Percentiles rank a stretch among this genome's conserved stretches.
Evolutionary conservation across 2,888 invertebrate genomes (phyloP).

Genomic region (Eueremaeus valkanovi): DNA sequence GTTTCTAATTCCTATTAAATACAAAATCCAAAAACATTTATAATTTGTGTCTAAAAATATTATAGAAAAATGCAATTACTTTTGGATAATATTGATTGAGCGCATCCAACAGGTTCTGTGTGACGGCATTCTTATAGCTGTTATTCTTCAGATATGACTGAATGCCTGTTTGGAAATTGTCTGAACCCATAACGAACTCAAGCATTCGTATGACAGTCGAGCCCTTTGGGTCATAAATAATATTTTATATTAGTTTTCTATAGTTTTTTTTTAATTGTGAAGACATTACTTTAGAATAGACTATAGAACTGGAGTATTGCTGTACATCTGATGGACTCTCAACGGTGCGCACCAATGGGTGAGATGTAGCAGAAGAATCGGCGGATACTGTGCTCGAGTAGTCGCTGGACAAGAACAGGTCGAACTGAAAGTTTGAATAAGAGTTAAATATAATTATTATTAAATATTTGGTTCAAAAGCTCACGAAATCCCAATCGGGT

Average conservation of each 20-base stretch:
- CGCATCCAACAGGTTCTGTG: conserved; percentile 18
- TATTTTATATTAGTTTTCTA: too few relatives aligned
- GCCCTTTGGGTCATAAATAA: conserved; percentile 87
- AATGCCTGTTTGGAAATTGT: conserved; percentile 16
- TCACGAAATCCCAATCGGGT: conserved; percentile 54
- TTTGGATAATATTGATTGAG: neutral
- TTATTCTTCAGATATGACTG: neutral
- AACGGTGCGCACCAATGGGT: conserved; percentile 34
- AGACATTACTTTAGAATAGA: conserved; percentile 39
- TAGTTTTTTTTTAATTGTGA: too few relatives aligned
- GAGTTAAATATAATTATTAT: neutral
- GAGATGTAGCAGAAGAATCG: conserved; percentile 38
- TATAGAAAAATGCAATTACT: conserved; percentile 7
- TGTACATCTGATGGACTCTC: neutral
- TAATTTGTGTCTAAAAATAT: neutral
- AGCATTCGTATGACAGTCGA: conserved; percentile 82
- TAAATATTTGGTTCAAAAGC: neutral
- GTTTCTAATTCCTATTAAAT: neutral
- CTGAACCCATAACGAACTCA: conserved; percentile 21
- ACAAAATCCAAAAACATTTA: neutral
- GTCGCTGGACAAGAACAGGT: conserved; percentile 31
- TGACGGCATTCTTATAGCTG: conserved; percentile 12
- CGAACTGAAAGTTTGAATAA: conserved; percentile 19
- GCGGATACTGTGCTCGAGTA: neutral
- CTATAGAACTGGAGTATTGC: conserved; percentile 28